These are phyloP conservation scores for Nesogale talazaci DNA, from an alignment of 2,113 vertebrate genomes.

Conservation along the genomic window DNA sequence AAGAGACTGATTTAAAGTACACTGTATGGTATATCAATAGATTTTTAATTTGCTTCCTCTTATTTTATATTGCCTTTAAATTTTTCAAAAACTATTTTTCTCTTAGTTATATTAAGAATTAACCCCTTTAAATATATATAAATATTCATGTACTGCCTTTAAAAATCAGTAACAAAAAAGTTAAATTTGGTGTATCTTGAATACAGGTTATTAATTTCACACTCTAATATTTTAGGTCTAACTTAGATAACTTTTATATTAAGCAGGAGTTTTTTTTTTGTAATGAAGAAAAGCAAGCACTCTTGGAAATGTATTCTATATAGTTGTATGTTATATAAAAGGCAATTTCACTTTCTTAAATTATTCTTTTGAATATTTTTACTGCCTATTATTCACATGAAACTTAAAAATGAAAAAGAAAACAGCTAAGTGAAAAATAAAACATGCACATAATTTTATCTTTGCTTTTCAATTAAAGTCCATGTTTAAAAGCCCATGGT, in stretches of 20 bases:
- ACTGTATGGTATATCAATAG: conserved; percentile 54
- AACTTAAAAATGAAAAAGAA: neutral
- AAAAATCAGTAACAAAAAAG: conserved; percentile 9
- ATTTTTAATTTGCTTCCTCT: too few relatives aligned
- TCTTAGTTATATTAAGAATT: conserved; percentile 42
- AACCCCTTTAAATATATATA: conserved; percentile 21
- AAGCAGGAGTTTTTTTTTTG: neutral
- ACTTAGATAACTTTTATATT: conserved; percentile 2
- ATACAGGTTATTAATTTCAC: neutral
- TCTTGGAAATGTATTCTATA: neutral
- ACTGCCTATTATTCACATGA: neutral
- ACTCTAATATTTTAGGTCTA: neutral
- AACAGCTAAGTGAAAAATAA: neutral
- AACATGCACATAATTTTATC: neutral
- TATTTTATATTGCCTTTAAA: conserved; percentile 27
- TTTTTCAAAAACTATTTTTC: conserved; percentile 44
- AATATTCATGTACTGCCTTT: conserved; percentile 56
- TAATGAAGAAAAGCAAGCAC: neutral
- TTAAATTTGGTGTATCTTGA: conserved; percentile 8
- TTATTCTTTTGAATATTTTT: neutral
- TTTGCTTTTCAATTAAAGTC: neutral
- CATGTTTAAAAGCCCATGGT: neutral
- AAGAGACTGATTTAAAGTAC: conserved; percentile 65
- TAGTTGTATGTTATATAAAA: neutral
- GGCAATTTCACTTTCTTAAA: conserved; percentile 23